Conservation (phyloP, 2,113 vertebrate genomes). For the Chaetorhynchus papuensis region DNA sequence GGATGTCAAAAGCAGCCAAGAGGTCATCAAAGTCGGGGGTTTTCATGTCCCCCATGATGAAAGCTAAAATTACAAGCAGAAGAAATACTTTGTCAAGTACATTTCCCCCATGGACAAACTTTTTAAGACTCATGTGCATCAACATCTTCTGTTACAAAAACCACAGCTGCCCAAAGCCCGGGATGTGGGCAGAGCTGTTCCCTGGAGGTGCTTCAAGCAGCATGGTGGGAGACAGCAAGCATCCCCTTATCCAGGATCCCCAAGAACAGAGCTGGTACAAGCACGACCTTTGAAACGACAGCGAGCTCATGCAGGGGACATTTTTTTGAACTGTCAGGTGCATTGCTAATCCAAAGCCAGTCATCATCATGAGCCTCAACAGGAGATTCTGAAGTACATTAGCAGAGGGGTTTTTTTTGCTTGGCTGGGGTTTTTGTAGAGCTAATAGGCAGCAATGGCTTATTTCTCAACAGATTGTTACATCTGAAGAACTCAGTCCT, state of each 20-base stretch:
- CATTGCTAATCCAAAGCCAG: not conserved
- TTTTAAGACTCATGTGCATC: not conserved
- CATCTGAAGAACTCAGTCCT: not conserved
- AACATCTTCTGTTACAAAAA: not conserved
- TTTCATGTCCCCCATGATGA: conserved; percentile 98
- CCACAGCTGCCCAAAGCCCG: not conserved
- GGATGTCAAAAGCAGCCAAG: conserved; percentile 97
- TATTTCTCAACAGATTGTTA: not conserved
- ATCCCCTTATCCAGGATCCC: not conserved
- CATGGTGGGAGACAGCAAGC: not conserved
- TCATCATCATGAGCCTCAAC: not conserved
- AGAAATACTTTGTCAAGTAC: not conserved
- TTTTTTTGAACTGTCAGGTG: not conserved
- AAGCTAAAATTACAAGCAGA: conserved; percentile 60
- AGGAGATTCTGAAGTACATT: not conserved
- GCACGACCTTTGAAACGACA: not conserved
- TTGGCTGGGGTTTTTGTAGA: not conserved
- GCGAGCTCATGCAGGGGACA: not conserved
- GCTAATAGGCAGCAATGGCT: not conserved
- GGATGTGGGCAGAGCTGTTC: not conserved
- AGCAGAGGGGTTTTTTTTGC: not conserved
- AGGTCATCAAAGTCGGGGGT: conserved; percentile 98
- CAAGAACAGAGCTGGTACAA: not conserved
- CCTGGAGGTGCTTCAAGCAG: not conserved
- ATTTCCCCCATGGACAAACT: not conserved